Evolutionary conservation across 1,140 invertebrate species (phyloP).

Genomic region (Notospermus geniculatus): DNA sequence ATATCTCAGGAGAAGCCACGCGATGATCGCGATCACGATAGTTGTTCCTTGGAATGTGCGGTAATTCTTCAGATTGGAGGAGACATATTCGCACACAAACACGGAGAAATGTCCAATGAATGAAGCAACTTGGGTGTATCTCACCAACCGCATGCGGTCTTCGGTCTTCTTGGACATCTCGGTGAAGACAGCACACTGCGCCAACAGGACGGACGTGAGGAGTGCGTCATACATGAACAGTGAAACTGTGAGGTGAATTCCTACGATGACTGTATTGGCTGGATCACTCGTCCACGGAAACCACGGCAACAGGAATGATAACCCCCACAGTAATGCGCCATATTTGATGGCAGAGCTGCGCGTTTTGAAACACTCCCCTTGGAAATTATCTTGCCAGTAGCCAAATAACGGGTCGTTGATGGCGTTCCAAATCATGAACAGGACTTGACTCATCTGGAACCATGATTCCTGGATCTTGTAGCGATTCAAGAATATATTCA

Average conservation of each 20-base stretch:
- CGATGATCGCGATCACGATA: slow-evolving; percentile 36
- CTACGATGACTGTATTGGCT: slow-evolving; percentile 31
- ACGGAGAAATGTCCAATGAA: slow-evolving; percentile 37
- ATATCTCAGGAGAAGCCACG: slow-evolving; percentile 37
- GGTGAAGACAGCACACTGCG: slow-evolving; percentile 53
- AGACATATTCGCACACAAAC: slow-evolving; percentile 33
- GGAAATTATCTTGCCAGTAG: slow-evolving; percentile 50
- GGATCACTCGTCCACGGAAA: slow-evolving; percentile 45
- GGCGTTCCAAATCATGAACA: slow-evolving; percentile 58
- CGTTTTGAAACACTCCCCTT: slow-evolving; percentile 43
- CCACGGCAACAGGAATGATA: slow-evolving; percentile 57
- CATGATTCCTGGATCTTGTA: slow-evolving; percentile 56
- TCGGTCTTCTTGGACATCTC: slow-evolving; percentile 48
- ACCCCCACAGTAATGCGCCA: slow-evolving; percentile 50
- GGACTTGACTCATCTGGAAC: slow-evolving; percentile 55
- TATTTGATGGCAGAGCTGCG: slow-evolving; percentile 51
- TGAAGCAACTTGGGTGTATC: slow-evolving; percentile 43
- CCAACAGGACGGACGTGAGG: slow-evolving; percentile 55
- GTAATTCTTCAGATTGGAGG: slow-evolving; percentile 44
- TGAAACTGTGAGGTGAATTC: slow-evolving; percentile 53
- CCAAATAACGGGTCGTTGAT: slow-evolving; percentile 59
- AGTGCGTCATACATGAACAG: slow-evolving; percentile 58
- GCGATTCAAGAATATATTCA: slow-evolving; percentile 55
- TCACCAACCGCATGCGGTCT: slow-evolving; percentile 45
- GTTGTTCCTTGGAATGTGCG: slow-evolving; percentile 40